A percentile compares a stretch with the other conserved stretches of the same genome.
Evolutionary conservation across 2,888 invertebrate species (phyloP).

Genomic region (Caenorhabditis drosophilae): DNA sequence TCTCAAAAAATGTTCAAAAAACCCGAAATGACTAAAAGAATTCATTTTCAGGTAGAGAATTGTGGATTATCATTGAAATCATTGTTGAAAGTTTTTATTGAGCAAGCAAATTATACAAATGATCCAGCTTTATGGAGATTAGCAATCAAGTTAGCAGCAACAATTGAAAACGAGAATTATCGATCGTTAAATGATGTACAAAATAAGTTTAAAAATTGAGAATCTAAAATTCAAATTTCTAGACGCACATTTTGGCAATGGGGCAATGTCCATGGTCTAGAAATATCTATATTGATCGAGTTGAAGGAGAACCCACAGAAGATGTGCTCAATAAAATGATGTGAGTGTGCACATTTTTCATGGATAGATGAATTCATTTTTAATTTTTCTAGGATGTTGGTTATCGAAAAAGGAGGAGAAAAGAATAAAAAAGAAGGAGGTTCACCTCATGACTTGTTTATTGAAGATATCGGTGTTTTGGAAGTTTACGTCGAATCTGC

Average conservation of each 20-base stretch:
- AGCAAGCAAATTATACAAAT: background rate
- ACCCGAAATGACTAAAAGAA: background rate
- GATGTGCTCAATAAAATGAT: background rate
- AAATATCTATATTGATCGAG: constrained; percentile 14
- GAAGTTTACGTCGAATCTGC: no score
- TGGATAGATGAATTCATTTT: no score
- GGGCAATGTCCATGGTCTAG: constrained; percentile 18
- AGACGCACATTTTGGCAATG: constrained; percentile 11
- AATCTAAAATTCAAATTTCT: constrained; percentile 2
- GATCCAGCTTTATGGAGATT: constrained; percentile 23
- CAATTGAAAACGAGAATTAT: background rate
- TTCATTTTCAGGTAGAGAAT: background rate
- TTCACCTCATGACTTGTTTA: no score
- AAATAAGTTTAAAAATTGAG: background rate
- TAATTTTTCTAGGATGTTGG: no score
- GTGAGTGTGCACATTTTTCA: no score
- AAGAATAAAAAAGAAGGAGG: no score
- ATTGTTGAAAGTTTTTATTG: constrained; percentile 2
- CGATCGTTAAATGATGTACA: background rate
- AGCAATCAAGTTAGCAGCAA: constrained; percentile 9
- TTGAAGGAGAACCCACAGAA: constrained; percentile 4
- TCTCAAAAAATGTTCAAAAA: no score
- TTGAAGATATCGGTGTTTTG: no score
- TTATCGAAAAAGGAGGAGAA: no score
- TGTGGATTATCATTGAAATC: background rate